These are phyloP conservation scores for Cochlearius cochlearius DNA, from an alignment of 2,113 vertebrate species.

Conservation along the genomic window DNA sequence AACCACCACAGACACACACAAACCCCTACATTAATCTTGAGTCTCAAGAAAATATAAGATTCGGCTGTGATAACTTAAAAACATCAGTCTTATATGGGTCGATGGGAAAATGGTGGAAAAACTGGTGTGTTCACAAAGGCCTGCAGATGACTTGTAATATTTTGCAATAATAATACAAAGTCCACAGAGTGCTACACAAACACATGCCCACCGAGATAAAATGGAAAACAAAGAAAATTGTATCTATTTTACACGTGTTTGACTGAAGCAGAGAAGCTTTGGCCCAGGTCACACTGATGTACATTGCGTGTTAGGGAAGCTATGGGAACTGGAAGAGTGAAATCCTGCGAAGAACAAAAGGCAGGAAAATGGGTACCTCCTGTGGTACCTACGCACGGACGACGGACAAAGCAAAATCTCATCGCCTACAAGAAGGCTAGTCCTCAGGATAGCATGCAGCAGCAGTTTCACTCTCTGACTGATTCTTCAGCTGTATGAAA, in stretches of 20 bases:
- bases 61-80: not conserved
- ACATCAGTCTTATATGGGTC: not conserved
- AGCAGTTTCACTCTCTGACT: not conserved
- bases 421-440: not conserved
- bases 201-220: not conserved
- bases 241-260: not conserved
- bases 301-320: not conserved
- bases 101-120: not conserved
- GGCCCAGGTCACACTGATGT: not conserved
- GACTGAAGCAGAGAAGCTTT: not conserved
- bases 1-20: not conserved
- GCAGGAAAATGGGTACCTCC: not conserved
- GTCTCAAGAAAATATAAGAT: not conserved
- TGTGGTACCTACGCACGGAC: rapidly evolving
- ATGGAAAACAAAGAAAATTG: not conserved
- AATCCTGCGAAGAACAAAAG: not conserved
- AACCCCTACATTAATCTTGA: not conserved
- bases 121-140: not conserved
- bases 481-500: not conserved
- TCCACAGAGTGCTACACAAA: not conserved
- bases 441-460: not conserved
- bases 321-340: not conserved
- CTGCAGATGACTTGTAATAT: not conserved
- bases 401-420: not conserved
- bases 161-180: not conserved